Evolutionary conservation across 2,797 vertebrate genomes (phyloP).

Genomic region (Kryptolebias ocellatus): DNA sequence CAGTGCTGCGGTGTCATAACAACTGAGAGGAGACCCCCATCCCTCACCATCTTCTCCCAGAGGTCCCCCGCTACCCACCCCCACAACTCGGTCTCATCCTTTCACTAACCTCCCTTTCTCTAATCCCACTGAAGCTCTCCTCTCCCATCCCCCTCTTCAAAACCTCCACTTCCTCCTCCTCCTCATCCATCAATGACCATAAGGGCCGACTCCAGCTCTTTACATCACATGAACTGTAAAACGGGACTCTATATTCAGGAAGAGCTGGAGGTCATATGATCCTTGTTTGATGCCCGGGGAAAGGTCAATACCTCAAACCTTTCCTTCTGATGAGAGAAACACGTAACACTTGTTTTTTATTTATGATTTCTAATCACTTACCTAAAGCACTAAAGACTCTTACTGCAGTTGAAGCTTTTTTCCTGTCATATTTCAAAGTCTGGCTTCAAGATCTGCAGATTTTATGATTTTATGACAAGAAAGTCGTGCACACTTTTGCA

Average conservation of each 20-base stretch:
- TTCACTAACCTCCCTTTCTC: constrained; percentile 36
- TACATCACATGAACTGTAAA: constrained; percentile 29
- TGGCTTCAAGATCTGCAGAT: too few species aligned
- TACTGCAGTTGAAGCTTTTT: too few species aligned
- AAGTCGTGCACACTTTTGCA: too few species aligned
- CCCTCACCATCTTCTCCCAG: constrained; percentile 43
- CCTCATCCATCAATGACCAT: constrained; percentile 48
- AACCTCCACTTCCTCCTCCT: constrained; percentile 39
- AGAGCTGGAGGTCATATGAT: constrained; percentile 33
- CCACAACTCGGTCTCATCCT: constrained; percentile 43
- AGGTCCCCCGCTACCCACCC: constrained; percentile 45
- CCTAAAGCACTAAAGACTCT: too few species aligned
- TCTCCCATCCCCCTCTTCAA: constrained; percentile 39
- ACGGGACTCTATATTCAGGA: constrained; percentile 33
- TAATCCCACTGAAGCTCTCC: constrained; percentile 20
- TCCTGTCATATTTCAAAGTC: too few species aligned
- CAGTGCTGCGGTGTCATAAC: constrained; percentile 50
- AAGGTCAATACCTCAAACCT: neutral
- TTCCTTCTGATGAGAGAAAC: neutral
- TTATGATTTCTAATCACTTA: too few species aligned
- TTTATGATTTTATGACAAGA: too few species aligned
- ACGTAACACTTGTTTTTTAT: too few species aligned
- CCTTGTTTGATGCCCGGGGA: neutral
- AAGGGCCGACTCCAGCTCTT: constrained; percentile 22
- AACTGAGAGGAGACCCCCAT: constrained; percentile 27